Percentiles rank a stretch among this genome's conserved stretches.
phyloP scores from a whole-genome alignment of 2,113 vertebrate species.

The Pachypanchax playfairii region DNA sequence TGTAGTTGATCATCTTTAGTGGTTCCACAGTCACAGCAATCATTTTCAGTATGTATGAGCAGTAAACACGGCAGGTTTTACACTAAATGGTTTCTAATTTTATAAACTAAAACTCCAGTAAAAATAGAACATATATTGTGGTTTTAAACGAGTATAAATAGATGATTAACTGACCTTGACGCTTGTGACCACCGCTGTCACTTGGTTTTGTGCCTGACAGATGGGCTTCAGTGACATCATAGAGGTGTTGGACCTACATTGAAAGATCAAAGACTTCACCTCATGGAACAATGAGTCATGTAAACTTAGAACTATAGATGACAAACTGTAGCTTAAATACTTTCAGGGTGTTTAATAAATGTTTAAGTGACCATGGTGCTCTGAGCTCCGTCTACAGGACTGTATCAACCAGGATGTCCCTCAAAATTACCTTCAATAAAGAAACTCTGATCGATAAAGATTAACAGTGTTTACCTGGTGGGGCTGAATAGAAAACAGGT shows the following conservation, averaged over 20 bases:
- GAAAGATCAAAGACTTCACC: neutral
- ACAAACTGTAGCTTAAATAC: neutral
- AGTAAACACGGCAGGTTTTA: neutral
- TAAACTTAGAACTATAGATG: no score
- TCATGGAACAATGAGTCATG: no score
- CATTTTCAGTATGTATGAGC: no score
- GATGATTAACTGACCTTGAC: conserved; percentile 57
- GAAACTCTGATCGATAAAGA: conserved; percentile 9
- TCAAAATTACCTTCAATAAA: conserved; percentile 1
- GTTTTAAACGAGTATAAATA: neutral
- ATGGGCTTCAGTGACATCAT: conserved; percentile 69
- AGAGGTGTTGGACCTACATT: conserved; percentile 80
- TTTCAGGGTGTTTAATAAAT: no score
- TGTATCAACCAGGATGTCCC: neutral
- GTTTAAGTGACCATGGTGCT: no score
- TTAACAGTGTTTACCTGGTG: conserved; percentile 80
- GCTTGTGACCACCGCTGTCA: conserved; percentile 10
- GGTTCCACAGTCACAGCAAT: neutral
- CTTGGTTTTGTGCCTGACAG: conserved; percentile 61
- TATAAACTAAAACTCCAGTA: no score
- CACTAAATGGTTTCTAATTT: no score
- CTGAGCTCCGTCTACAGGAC: neutral
- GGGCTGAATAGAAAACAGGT: conserved; percentile 82
- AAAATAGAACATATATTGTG: neutral
- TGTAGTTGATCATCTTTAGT: neutral